These are phyloP conservation scores for Malthinus flaveolus DNA, from an alignment of 2,888 invertebrate genomes.

Conservation along the genomic window DNA sequence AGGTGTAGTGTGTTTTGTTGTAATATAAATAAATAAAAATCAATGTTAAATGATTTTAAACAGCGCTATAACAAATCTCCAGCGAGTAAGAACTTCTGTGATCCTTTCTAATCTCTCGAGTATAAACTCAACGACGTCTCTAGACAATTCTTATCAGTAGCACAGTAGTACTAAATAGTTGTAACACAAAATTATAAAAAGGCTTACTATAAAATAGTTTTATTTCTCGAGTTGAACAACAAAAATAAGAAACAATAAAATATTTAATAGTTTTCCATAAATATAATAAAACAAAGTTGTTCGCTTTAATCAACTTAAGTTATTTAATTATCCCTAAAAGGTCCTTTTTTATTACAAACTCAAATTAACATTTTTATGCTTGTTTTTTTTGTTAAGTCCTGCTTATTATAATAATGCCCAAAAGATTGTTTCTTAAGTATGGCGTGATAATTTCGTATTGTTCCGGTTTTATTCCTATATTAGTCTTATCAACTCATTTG, in stretches of 20 bases:
- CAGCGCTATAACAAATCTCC: conserved; percentile 19
- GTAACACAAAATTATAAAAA: neutral
- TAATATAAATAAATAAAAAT: conserved; percentile 5
- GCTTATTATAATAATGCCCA: conserved; percentile 4
- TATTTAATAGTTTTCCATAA: too few species aligned
- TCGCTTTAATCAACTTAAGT: too few species aligned
- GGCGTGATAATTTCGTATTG: conserved; percentile 15
- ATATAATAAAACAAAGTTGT: too few species aligned
- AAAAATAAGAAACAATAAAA: too few species aligned
- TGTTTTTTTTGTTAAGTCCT: conserved; percentile 6
- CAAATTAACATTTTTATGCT: neutral
- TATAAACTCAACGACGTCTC: conserved; percentile 17
- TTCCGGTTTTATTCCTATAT: conserved; percentile 12
- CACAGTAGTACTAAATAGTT: conserved; percentile 7
- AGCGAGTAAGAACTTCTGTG: conserved; percentile 21
- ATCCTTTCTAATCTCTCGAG: conserved; percentile 26
- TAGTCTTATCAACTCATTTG: conserved; percentile 16
- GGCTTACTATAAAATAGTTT: neutral
- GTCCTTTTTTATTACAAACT: too few species aligned
- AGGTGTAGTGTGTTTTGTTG: too few species aligned
- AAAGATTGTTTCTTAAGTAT: conserved; percentile 12
- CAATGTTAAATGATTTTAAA: conserved; percentile 15
- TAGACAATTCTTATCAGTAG: conserved; percentile 11
- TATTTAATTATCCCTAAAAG: too few species aligned
- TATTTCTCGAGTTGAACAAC: too few species aligned